Percentiles rank a stretch among this genome's conserved stretches.
These are phyloP conservation scores for Priocnemis perturbator DNA, from an alignment of 2,888 invertebrate species.

Conservation along the genomic window DNA sequence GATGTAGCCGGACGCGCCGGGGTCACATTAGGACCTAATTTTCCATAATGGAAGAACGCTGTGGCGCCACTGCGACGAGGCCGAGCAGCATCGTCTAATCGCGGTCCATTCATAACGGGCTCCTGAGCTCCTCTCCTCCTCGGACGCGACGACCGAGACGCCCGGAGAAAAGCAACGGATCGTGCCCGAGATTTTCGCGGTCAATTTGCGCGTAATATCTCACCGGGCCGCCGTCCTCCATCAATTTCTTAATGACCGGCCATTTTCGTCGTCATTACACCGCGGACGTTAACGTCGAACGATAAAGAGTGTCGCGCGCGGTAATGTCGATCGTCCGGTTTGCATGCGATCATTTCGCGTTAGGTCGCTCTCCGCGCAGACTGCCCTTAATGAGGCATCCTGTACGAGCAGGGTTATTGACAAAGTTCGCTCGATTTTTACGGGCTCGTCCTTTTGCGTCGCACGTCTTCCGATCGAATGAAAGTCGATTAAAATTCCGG, in stretches of 20 bases:
- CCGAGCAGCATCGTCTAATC: conserved; percentile 54
- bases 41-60: conserved; percentile 65
- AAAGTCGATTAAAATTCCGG: too few relatives aligned
- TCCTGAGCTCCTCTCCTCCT: conserved; percentile 10
- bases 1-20: conserved; percentile 38
- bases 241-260: conserved; percentile 16
- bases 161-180: conserved; percentile 30
- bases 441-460: too few relatives aligned
- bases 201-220: conserved; percentile 37
- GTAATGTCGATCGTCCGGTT: conserved; percentile 1
- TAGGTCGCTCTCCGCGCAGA: too few relatives aligned
- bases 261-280: conserved; percentile 3
- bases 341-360: too few relatives aligned
- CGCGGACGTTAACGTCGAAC: conserved; percentile 7
- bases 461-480: too few relatives aligned
- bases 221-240: not conserved
- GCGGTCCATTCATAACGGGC: conserved; percentile 64
- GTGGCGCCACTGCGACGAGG: conserved; percentile 62
- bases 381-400: too few relatives aligned
- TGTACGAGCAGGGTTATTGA: not conserved
- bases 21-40: conserved; percentile 63
- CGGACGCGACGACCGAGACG: conserved; percentile 11
- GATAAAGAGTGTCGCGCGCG: not conserved
- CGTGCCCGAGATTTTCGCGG: conserved; percentile 43
- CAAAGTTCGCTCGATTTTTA: not conserved